Evolutionary conservation across 2,797 vertebrate species (phyloP), one percentile per base, ranked within the genome.

Genomic region (Megaceryle alcyon): DNA sequence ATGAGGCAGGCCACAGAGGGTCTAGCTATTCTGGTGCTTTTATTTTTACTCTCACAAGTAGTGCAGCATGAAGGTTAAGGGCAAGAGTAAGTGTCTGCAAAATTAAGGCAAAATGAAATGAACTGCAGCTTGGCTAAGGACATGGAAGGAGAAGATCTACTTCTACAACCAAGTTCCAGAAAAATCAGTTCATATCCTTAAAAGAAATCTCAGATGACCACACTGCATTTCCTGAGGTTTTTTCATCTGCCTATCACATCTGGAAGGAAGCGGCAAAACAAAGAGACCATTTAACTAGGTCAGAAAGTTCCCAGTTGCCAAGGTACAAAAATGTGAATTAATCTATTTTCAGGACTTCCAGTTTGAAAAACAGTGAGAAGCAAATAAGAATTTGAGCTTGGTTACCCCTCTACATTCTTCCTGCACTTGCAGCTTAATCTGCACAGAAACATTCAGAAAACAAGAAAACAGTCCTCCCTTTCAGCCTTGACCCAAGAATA

Each of bases 401-500:
- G 71, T 54, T 71, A 82, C 29, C 29, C 48, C 54, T 92, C 56
- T 64, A 68, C 23, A 20, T 82, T 94, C 37, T 77, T 86, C 70
- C 57, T 73, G 64, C 53, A 49, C 60, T 93, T 90, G 44, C 77
- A 86, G 83, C 37, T 87, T 61, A 41, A 15, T 81, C 68, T 83
- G 44, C 72, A 85, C 22, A 53, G 71, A 95, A 85, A 94, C n/a
- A 88, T 31, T 78, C 83, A 78, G 71, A 82, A 88, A 80, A 59
- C 48, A 72, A 91, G 78, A 48, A 90, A 73, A 92, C 56, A 94
- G 82, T 88, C 35, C 68, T 90, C 33, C 23, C 61, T 84, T 95
- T 95, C 92, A 95, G 90, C 81, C 92, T 85, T 83, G 92, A 92
- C 61, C 37, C 78, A 81, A 78, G 71, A 92, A 96, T 12, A 95